A percentile compares a stretch with the other conserved stretches of the same genome.
phyloP scores from a whole-genome alignment of 2,113 vertebrate genomes.

The Candoia aspera region DNA sequence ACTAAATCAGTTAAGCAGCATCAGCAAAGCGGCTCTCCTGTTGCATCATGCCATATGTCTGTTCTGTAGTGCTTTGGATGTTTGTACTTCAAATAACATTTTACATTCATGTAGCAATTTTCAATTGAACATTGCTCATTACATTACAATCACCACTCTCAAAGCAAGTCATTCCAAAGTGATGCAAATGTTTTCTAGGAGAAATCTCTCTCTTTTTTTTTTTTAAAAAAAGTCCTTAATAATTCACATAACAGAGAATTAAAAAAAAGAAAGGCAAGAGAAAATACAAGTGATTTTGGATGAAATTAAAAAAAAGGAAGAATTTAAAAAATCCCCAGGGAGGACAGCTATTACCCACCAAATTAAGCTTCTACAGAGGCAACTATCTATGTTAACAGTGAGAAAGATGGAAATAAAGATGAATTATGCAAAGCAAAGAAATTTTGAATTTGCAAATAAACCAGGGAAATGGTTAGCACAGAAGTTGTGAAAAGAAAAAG shows the following conservation, averaged over 20 bases:
- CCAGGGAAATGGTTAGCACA: too few species aligned
- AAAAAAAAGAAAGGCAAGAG: background rate
- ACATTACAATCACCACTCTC: background rate
- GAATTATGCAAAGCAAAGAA: too few species aligned
- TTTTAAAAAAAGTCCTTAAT: background rate
- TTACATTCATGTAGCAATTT: slow-evolving; percentile 18
- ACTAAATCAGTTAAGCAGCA: slow-evolving; percentile 41
- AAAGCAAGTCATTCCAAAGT: background rate
- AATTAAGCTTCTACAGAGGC: too few species aligned
- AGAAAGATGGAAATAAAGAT: too few species aligned
- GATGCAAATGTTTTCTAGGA: background rate
- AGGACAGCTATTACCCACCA: too few species aligned
- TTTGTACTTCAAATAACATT: slow-evolving; percentile 17
- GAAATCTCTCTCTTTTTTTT: background rate
- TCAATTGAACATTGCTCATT: background rate
- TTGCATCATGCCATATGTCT: slow-evolving; percentile 47
- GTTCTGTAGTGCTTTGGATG: background rate
- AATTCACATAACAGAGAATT: background rate
- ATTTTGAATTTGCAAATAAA: too few species aligned
- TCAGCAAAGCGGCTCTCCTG: slow-evolving; percentile 27
- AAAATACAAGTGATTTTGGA: too few species aligned
- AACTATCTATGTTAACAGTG: too few species aligned
- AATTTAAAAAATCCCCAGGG: too few species aligned
- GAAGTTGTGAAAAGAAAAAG: too few species aligned
- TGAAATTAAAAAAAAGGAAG: too few species aligned